A percentile compares a stretch with the other conserved stretches of the same genome.
Conservation (phyloP, 2,797 vertebrate genomes). For the Epinephelus awoara region DNA sequence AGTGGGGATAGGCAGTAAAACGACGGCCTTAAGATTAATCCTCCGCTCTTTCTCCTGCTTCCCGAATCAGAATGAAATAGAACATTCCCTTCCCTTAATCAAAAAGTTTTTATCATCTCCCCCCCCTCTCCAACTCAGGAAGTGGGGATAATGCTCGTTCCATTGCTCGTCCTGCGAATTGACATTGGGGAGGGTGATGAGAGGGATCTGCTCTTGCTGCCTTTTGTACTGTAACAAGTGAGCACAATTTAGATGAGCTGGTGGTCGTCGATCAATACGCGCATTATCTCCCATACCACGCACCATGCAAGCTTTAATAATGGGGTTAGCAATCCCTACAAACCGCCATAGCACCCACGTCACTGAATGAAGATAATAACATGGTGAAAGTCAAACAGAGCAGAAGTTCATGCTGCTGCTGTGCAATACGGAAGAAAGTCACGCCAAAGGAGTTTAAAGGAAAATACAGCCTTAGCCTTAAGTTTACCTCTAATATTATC, state of each 20-base stretch:
- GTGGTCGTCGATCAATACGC: conserved; percentile 68
- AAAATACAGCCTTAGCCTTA: background rate
- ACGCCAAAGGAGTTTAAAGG: background rate
- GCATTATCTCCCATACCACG: conserved; percentile 69
- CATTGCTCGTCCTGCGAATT: conserved; percentile 71
- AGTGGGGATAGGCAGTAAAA: conserved; percentile 85
- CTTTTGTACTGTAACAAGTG: conserved; percentile 82
- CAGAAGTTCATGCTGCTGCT: conserved; percentile 32
- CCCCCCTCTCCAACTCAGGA: conserved; percentile 59
- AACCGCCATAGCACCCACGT: conserved; percentile 44
- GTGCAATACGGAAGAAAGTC: background rate
- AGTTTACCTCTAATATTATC: background rate
- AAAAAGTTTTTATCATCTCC: conserved; percentile 86
- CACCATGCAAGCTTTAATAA: conserved; percentile 66
- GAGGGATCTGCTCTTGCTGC: conserved; percentile 73
- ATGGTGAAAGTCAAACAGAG: conserved; percentile 54
- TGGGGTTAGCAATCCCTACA: conserved; percentile 59
- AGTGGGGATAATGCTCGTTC: conserved; percentile 78
- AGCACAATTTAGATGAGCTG: conserved; percentile 73
- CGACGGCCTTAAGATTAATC: conserved; percentile 88
- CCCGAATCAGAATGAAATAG: conserved; percentile 85
- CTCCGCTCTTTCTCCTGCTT: conserved; percentile 78
- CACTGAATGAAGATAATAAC: conserved; percentile 60
- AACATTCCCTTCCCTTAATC: conserved; percentile 86
- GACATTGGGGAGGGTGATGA: conserved; percentile 76